Evolutionary conservation across 2,113 vertebrate genomes (phyloP), one percentile per base, ranked within the genome.

Genomic region (Morphnarchus princeps): DNA sequence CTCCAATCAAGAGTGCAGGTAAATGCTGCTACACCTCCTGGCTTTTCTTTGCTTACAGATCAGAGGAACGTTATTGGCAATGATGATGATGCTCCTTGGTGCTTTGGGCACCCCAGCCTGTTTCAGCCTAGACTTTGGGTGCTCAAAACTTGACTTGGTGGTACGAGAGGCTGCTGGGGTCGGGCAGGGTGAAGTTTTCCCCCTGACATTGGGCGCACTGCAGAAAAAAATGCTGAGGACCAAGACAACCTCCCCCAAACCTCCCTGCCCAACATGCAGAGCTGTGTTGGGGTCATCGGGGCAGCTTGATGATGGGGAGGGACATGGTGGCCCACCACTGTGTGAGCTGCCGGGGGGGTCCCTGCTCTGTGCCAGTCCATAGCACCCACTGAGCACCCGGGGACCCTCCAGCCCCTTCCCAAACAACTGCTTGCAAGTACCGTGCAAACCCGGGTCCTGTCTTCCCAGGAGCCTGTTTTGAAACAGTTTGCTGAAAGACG

Each of bases 1-100:
- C 13, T 93, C 89, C n/a, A 9, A 38, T 73, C 78, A 3, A 7
- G 58, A 70, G 87, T 2, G 21, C 94, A 95, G 96, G 97, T 97
- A 95, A 95, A 34, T 6, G 62, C 72, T 6, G 4, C 43, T 32
- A 3, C 22, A 8, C 34, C 19, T 55, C 54, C 15, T 1, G 12
- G 24, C 32, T 42, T 32, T 16, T 13, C 62, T 40, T 16, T 80
- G 32, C 71, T 91, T 25, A 18, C 59, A 49, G 24, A 47, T 15
- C n/a, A n/a, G 2, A 0, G 61, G 19, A 40, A 10, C 19, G 0
- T 42, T 26, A 13, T 1, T 29, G 50, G n/a, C 10, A 28, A 31
- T 31, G 61, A 22, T 20, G 40, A 49, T 71, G 45, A 49, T 71
- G 73, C 2, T 89, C 58, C 50, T 15, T 16, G 29, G 28, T 55